Evolutionary conservation across 2,888 invertebrate genomes (phyloP).

Genomic region (Yponomeuta evonymella): DNA sequence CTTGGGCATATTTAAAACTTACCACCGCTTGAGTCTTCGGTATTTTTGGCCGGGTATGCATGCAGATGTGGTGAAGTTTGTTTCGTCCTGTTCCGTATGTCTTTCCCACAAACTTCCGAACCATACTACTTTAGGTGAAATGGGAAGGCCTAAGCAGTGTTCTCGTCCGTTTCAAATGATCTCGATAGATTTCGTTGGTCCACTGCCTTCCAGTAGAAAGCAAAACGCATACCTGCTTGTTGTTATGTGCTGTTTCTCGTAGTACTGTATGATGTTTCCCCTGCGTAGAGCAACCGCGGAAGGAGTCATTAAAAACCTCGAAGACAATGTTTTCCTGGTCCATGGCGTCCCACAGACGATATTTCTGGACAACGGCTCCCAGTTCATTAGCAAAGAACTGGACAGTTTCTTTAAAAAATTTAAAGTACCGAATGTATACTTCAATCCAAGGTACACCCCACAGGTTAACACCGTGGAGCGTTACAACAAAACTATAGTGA

Average conservation of each 20-base stretch:
- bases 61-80: too few species aligned
- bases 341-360: too few species aligned
- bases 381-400: too few species aligned
- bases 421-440: too few species aligned
- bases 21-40: too few species aligned
- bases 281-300: constrained; percentile 22
- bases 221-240: constrained; percentile 20
- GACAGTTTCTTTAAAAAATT: too few species aligned
- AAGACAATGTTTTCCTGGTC: constrained; percentile 22
- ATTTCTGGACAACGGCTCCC: too few species aligned
- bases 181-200: constrained; percentile 28
- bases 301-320: constrained; percentile 18
- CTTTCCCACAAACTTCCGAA: constrained; percentile 16
- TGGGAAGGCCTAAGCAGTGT: constrained; percentile 26
- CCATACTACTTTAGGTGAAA: constrained; percentile 23
- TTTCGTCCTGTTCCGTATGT: too few species aligned
- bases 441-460: background rate
- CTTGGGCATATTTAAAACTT: too few species aligned
- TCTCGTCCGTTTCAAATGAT: constrained; percentile 27
- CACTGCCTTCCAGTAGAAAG: constrained; percentile 22
- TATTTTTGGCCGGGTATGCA: too few species aligned
- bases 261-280: constrained; percentile 26
- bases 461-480: too few species aligned
- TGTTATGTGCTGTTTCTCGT: constrained; percentile 25
- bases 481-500: too few species aligned